Conservation (phyloP, 2,113 vertebrate species). For the Semnornis frantzii region DNA sequence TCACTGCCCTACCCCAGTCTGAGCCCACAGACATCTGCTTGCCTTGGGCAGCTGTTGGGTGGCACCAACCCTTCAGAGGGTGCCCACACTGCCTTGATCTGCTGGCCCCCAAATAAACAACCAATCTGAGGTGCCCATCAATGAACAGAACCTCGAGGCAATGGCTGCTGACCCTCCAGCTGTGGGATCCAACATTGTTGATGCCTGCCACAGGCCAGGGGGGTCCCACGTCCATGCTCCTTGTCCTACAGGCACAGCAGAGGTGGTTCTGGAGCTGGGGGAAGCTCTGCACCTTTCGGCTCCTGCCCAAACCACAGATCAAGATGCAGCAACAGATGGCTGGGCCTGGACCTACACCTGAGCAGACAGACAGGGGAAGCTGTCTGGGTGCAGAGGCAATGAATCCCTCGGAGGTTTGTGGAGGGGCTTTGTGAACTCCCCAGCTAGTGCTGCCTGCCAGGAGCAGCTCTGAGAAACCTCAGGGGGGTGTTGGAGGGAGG, state of each 20-base stretch:
- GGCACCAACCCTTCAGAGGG: neutral
- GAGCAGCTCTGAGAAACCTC: neutral
- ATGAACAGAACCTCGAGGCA: neutral
- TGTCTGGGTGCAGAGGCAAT: neutral
- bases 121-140: neutral
- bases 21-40: neutral
- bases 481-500: neutral
- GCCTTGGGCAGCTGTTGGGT: neutral
- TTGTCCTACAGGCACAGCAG: rapidly evolving
- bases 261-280: neutral
- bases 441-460: neutral
- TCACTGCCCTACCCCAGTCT: neutral
- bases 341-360: neutral
- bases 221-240: neutral
- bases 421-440: neutral
- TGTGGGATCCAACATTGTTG: too few relatives aligned
- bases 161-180: neutral
- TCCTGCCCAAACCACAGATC: neutral
- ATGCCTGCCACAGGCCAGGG: neutral
- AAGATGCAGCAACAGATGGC: neutral
- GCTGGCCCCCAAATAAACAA: neutral
- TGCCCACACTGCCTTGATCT: neutral
- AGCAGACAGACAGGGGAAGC: neutral
- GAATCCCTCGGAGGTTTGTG: neutral
- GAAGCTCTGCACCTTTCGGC: neutral